These are phyloP conservation scores for Eucera pruinosa DNA, from an alignment of 2,888 invertebrate species.

Conservation along the genomic window DNA sequence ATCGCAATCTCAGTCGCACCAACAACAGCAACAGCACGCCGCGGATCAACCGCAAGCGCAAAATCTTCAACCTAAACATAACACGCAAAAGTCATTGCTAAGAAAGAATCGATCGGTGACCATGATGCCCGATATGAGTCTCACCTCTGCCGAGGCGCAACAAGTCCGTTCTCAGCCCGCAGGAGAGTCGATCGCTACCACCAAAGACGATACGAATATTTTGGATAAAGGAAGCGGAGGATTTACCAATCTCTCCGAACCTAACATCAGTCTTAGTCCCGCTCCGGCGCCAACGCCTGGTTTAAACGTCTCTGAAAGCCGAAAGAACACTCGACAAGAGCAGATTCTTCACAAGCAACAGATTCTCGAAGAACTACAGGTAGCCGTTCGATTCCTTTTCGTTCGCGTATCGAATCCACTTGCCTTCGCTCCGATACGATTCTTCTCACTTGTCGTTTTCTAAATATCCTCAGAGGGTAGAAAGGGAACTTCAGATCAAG, in stretches of 20 bases:
- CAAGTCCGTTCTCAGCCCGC: constrained; percentile 85
- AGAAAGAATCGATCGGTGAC: constrained; percentile 86
- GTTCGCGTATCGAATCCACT: too few species aligned
- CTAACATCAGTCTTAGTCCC: constrained; percentile 80
- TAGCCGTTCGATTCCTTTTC: too few species aligned
- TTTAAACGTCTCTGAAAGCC: constrained; percentile 73
- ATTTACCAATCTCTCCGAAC: constrained; percentile 78
- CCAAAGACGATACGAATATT: constrained; percentile 85
- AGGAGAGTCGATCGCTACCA: constrained; percentile 79
- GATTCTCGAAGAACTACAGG: constrained; percentile 88
- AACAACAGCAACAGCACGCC: constrained; percentile 77
- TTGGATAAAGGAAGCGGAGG: constrained; percentile 84
- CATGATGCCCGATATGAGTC: constrained; percentile 85
- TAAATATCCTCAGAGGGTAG: constrained; percentile 86
- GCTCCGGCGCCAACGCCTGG: constrained; percentile 68
- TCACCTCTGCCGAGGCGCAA: constrained; percentile 87
- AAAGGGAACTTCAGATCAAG: constrained; percentile 88
- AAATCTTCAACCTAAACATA: constrained; percentile 81
- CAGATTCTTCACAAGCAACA: constrained; percentile 89
- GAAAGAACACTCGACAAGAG: constrained; percentile 85
- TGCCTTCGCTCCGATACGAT: too few species aligned
- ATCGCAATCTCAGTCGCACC: constrained; percentile 83
- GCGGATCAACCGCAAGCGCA: constrained; percentile 78
- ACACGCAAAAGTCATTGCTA: constrained; percentile 85
- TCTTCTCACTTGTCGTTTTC: too few species aligned